Evolutionary conservation across 2,888 invertebrate species (phyloP).

Genomic region (Ochropleura plecta): DNA sequence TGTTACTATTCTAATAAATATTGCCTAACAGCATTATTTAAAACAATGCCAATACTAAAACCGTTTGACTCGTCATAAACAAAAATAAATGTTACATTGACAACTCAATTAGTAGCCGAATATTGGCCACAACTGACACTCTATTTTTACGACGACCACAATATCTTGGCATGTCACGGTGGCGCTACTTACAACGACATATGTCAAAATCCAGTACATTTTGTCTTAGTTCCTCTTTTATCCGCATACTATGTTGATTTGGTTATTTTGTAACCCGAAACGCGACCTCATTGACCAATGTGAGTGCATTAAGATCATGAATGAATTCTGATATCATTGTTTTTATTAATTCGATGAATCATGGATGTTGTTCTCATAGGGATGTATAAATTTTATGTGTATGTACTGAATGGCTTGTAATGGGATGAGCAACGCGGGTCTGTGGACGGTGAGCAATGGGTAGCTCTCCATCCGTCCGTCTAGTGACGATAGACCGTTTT

Average conservation of each 20-base stretch:
- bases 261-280: constrained; percentile 39
- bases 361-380: neutral
- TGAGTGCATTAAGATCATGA: constrained; percentile 37
- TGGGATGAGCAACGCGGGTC: neutral
- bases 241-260: constrained; percentile 11
- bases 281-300: constrained; percentile 38
- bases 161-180: constrained; percentile 49
- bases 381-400: neutral
- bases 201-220: constrained; percentile 11
- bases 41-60: constrained; percentile 26
- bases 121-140: constrained; percentile 41
- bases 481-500: too few species aligned
- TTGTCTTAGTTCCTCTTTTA: constrained; percentile 13
- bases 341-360: constrained; percentile 34
- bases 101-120: constrained; percentile 22
- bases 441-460: too few species aligned
- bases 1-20: neutral
- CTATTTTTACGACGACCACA: constrained; percentile 49
- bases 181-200: constrained; percentile 40
- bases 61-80: constrained; percentile 31
- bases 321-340: constrained; percentile 41
- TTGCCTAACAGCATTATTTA: constrained; percentile 19
- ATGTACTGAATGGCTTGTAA: constrained; percentile 15
- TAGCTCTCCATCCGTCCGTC: too few species aligned
- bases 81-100: constrained; percentile 58